These are phyloP conservation scores for Leucoraja ocellata DNA, from an alignment of 2,797 vertebrate species.

Conservation along the genomic window DNA sequence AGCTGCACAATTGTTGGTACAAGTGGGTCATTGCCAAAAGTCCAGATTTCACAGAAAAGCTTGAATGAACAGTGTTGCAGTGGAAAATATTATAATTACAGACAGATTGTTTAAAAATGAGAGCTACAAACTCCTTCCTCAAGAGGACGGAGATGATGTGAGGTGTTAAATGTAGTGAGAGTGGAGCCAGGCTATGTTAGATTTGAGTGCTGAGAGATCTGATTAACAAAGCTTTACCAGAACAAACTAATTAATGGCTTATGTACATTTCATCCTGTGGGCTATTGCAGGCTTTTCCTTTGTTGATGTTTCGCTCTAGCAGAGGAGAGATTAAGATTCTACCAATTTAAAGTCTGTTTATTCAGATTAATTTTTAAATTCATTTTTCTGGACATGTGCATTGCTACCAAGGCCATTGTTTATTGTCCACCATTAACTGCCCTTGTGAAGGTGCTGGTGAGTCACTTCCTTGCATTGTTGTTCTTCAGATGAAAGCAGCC, in stretches of 20 bases:
- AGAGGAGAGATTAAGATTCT: not conserved
- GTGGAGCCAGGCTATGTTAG: not conserved
- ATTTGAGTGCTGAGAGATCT: not conserved
- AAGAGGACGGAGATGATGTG: not conserved
- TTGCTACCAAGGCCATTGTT: no score
- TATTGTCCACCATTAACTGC: no score
- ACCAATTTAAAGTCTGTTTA: not conserved
- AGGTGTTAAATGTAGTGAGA: not conserved
- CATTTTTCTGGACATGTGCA: no score
- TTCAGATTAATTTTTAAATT: no score
- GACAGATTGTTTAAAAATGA: not conserved
- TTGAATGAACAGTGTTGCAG: not conserved
- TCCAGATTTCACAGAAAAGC: not conserved
- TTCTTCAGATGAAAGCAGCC: no score
- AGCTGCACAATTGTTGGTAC: no score
- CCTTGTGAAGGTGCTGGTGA: no score
- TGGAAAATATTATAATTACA: not conserved
- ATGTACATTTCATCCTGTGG: not conserved
- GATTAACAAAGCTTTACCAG: not conserved
- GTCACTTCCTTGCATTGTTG: no score
- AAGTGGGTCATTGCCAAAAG: not conserved
- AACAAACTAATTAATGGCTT: constrained; percentile 5
- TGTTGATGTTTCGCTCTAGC: not conserved
- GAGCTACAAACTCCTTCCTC: not conserved
- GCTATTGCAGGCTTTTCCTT: not conserved